Conservation (phyloP, 2,888 invertebrate genomes). For the Ophraella communa region DNA sequence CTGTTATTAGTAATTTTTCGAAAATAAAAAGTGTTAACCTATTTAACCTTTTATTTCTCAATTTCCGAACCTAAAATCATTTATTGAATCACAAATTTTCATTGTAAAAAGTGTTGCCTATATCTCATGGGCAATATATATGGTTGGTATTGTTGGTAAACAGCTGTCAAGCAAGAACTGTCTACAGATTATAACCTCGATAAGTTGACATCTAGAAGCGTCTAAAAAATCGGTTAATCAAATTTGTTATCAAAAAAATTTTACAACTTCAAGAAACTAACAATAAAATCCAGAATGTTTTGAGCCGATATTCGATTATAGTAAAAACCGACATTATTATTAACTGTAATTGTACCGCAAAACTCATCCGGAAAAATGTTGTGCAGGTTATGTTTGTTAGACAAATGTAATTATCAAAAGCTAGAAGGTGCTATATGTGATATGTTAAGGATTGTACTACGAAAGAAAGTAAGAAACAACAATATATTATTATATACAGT, state of each 20-base stretch:
- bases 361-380: constrained; percentile 24
- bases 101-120: no score
- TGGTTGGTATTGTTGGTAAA: no score
- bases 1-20: no score
- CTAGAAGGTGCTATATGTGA: constrained; percentile 29
- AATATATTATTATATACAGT: neutral
- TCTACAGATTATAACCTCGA: constrained; percentile 3
- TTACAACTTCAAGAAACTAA: constrained; percentile 3
- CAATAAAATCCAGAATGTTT: constrained; percentile 1
- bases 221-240: constrained; percentile 4
- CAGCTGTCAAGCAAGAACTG: no score
- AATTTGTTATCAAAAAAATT: constrained; percentile 10
- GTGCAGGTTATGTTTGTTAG: constrained; percentile 32
- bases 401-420: constrained; percentile 20
- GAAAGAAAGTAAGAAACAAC: constrained; percentile 23
- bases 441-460: constrained; percentile 27
- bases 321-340: constrained; percentile 6
- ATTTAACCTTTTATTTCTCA: no score
- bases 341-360: constrained; percentile 1
- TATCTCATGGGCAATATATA: no score
- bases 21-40: neutral
- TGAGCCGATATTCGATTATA: neutral
- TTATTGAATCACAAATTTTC: no score
- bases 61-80: no score
- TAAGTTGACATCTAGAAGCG: constrained; percentile 24